A percentile compares a stretch with the other conserved stretches of the same genome.
Evolutionary conservation across 2,797 vertebrate species (phyloP).

Genomic region (Sparus aurata): DNA sequence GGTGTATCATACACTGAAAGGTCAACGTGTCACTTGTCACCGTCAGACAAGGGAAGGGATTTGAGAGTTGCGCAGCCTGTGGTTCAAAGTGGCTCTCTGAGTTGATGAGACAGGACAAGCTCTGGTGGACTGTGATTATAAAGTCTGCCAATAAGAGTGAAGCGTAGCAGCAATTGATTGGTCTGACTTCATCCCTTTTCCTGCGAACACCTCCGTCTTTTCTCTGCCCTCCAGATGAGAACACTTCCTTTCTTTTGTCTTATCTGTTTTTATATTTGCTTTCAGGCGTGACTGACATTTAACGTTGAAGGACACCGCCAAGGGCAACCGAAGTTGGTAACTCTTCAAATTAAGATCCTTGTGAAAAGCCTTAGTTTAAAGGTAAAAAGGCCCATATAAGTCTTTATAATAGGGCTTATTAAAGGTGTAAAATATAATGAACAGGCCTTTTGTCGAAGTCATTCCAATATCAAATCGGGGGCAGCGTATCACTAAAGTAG

Average conservation of each 20-base stretch:
- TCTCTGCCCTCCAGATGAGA: slow-evolving; percentile 12
- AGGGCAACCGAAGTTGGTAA: too few relatives aligned
- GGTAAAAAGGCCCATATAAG: too few relatives aligned
- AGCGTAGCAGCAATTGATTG: slow-evolving; percentile 46
- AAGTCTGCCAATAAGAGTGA: slow-evolving; percentile 33
- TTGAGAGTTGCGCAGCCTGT: slow-evolving; percentile 25
- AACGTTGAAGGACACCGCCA: slow-evolving; percentile 45
- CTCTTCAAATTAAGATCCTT: too few relatives aligned
- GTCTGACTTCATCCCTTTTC: slow-evolving; percentile 12
- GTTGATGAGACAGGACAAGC: slow-evolving; percentile 56
- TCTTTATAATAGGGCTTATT: too few relatives aligned
- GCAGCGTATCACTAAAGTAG: too few relatives aligned
- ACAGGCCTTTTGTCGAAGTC: too few relatives aligned
- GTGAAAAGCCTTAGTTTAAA: too few relatives aligned
- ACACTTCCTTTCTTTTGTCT: neutral
- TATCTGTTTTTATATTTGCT: slow-evolving; percentile 20
- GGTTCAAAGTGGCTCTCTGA: neutral
- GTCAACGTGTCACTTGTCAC: slow-evolving; percentile 39
- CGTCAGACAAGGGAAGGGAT: slow-evolving; percentile 9
- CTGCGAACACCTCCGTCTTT: slow-evolving; percentile 10
- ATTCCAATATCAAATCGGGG: too few relatives aligned
- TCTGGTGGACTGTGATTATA: slow-evolving; percentile 53
- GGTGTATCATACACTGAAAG: slow-evolving; percentile 36
- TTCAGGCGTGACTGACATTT: slow-evolving; percentile 19
- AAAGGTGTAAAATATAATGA: too few relatives aligned